These are phyloP conservation scores for Himalopsyche japonica DNA, from an alignment of 2,888 invertebrate genomes.

Conservation along the genomic window DNA sequence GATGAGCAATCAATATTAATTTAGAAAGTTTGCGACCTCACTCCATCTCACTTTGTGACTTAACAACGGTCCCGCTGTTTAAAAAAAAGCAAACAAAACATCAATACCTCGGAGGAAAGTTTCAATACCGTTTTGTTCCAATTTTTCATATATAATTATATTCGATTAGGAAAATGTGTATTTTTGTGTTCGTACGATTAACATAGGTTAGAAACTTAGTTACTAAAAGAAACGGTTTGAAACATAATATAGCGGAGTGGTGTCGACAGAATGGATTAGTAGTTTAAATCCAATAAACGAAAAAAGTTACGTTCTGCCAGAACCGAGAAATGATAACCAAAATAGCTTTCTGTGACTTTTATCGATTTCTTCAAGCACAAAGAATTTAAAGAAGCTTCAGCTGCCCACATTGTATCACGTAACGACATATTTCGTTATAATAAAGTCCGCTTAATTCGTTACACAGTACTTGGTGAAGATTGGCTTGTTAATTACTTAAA, in stretches of 20 bases:
- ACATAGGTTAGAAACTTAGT: too few species aligned
- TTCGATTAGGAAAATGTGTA: too few species aligned
- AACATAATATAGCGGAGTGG: too few species aligned
- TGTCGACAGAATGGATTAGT: too few species aligned
- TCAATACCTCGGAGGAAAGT: background rate
- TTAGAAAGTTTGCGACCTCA: background rate
- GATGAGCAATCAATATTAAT: background rate
- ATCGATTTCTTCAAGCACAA: background rate
- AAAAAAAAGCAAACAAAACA: background rate
- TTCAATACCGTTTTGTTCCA: background rate
- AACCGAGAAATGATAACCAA: background rate
- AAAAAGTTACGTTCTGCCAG: background rate
- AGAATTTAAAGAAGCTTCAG: background rate
- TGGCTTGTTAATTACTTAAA: conserved; percentile 5
- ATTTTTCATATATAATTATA: too few species aligned
- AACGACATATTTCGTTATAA: too few species aligned
- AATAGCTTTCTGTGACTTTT: background rate
- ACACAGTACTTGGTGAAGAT: background rate
- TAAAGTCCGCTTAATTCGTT: too few species aligned
- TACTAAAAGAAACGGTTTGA: too few species aligned
- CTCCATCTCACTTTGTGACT: background rate
- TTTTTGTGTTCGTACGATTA: too few species aligned
- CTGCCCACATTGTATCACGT: conserved; percentile 38
- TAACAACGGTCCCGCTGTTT: background rate
- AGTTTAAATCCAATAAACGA: too few species aligned